These are phyloP conservation scores for Escarpia spicata DNA, from an alignment of 2,888 invertebrate genomes.

Conservation along the genomic window DNA sequence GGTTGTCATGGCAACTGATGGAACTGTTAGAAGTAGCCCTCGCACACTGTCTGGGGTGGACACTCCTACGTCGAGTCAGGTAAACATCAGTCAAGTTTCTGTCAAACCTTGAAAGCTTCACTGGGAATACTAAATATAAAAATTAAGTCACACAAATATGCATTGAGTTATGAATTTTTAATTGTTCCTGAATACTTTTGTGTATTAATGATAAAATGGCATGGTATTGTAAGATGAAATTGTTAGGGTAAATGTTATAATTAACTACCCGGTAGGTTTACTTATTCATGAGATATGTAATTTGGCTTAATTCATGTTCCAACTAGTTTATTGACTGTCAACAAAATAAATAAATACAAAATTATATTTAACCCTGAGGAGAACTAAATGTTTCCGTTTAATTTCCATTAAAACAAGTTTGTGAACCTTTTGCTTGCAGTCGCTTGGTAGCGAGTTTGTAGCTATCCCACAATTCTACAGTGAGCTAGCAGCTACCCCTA, in stretches of 20 bases:
- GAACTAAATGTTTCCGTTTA: background rate
- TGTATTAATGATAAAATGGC: background rate
- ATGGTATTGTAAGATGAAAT: background rate
- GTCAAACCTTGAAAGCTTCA: background rate
- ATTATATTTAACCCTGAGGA: background rate
- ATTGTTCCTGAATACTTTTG: background rate
- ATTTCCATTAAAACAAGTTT: background rate
- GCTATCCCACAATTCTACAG: conserved; percentile 26
- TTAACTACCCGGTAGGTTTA: background rate
- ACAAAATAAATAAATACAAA: conserved; percentile 4
- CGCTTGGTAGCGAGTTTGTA: conserved; percentile 35
- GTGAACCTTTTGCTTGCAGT: conserved; percentile 29
- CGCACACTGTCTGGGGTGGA: background rate
- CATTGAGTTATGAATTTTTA: background rate
- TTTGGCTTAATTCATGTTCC: background rate
- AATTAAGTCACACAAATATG: background rate
- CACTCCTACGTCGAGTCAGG: background rate
- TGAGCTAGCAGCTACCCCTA: conserved; percentile 3
- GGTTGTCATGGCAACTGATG: conserved; percentile 1
- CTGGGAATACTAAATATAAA: background rate
- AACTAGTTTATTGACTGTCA: background rate
- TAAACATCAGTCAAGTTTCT: background rate
- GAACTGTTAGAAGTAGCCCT: background rate
- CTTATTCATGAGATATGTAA: background rate
- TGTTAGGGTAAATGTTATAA: background rate